phyloP scores from a whole-genome alignment of 2,797 vertebrate genomes.

The Microcaecilia unicolor region DNA sequence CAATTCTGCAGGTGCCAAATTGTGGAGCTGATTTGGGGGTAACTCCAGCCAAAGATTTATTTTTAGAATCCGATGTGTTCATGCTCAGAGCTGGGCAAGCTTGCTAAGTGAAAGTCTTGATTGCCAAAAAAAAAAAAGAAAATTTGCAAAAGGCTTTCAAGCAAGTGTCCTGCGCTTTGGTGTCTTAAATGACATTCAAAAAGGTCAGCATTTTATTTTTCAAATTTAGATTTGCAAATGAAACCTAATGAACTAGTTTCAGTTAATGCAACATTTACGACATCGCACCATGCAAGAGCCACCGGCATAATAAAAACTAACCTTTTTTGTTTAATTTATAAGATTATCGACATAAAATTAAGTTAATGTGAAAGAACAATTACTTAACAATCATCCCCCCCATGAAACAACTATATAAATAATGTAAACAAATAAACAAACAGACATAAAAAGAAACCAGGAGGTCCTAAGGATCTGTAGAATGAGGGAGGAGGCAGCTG shows the following conservation, averaged over 20 bases:
- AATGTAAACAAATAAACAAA: conserved; percentile 1
- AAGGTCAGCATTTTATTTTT: no score
- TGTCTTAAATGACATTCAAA: no score
- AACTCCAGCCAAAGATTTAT: no score
- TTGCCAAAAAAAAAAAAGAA: not conserved
- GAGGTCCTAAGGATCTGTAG: conserved; percentile 61
- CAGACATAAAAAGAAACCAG: conserved; percentile 38
- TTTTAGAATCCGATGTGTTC: no score
- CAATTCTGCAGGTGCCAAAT: no score
- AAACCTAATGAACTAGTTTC: conserved; percentile 44
- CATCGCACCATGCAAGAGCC: conserved; percentile 44
- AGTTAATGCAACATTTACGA: conserved; percentile 56
- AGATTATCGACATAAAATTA: conserved; percentile 57
- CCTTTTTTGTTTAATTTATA: conserved; percentile 44
- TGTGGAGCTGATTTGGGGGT: no score
- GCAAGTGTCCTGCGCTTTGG: no score
- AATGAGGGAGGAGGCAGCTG: conserved; percentile 80
- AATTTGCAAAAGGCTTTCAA: no score
- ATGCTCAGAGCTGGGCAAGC: conserved; percentile 20
- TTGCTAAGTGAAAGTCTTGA: conserved; percentile 6
- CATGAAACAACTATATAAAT: no score
- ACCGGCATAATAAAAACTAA: conserved; percentile 54
- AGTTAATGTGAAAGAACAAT: conserved; percentile 58
- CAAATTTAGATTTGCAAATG: not conserved
- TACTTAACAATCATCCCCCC: conserved; percentile 36